Percentiles rank a stretch among this genome's conserved stretches.
Evolutionary conservation across 1,140 invertebrate species (phyloP).

Genomic region (Orius insidiosus): DNA sequence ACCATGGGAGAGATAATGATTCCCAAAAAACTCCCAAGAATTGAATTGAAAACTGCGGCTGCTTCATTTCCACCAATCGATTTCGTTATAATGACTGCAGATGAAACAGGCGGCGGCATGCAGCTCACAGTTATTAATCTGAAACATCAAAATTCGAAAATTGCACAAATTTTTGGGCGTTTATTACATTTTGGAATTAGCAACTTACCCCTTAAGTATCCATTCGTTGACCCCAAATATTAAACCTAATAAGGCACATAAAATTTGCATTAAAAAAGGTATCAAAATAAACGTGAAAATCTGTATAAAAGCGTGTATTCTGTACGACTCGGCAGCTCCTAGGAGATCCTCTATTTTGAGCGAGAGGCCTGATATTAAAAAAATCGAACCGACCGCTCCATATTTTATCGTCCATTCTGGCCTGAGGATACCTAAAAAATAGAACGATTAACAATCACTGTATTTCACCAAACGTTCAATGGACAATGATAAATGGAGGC

Average conservation of each 20-base stretch:
- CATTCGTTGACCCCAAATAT: slow-evolving; percentile 27
- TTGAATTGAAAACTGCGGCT: slow-evolving; percentile 38
- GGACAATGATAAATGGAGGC: no score
- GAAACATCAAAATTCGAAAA: slow-evolving; percentile 7
- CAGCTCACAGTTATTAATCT: slow-evolving; percentile 35
- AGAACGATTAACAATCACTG: no score
- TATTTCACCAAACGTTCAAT: no score
- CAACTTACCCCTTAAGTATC: slow-evolving; percentile 30
- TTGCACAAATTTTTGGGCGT: no score
- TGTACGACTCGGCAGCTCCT: slow-evolving; percentile 29
- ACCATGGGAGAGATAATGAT: slow-evolving; percentile 30
- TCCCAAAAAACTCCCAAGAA: slow-evolving; percentile 36
- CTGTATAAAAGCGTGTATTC: slow-evolving; percentile 36
- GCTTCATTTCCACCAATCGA: slow-evolving; percentile 38
- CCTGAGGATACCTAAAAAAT: slow-evolving; percentile 26
- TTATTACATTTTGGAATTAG: no score
- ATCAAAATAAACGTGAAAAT: slow-evolving; percentile 35
- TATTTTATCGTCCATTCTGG: slow-evolving; percentile 33
- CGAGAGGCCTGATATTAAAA: slow-evolving; percentile 30
- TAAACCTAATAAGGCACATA: slow-evolving; percentile 21
- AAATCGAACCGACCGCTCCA: slow-evolving; percentile 29
- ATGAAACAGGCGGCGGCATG: slow-evolving; percentile 41
- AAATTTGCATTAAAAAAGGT: slow-evolving; percentile 28
- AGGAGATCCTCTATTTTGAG: slow-evolving; percentile 27
- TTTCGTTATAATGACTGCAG: slow-evolving; percentile 37